Evolutionary conservation across 1,140 invertebrate genomes (phyloP).

Genomic region (Drosophila pallidifrons): DNA sequence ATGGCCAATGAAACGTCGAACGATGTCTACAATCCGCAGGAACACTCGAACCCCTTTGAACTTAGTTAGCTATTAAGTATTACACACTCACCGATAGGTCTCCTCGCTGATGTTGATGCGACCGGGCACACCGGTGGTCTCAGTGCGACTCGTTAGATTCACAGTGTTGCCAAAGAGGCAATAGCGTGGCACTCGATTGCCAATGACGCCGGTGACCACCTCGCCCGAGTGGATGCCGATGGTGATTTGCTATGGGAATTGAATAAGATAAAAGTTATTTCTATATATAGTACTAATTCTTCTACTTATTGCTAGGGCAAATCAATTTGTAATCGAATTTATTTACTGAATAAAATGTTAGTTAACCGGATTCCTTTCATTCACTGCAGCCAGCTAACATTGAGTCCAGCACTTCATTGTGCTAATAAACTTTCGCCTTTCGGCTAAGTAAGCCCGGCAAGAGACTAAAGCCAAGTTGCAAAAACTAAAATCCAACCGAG

Average conservation of each 20-base stretch:
- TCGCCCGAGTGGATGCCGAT: constrained; percentile 98
- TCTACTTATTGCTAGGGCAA: background rate
- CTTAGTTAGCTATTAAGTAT: constrained; percentile 35
- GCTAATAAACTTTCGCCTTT: constrained; percentile 69
- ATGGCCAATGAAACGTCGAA: constrained; percentile 25
- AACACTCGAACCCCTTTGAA: constrained; percentile 24
- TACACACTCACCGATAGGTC: constrained; percentile 92
- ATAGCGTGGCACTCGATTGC: constrained; percentile 98
- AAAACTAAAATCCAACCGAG: constrained; percentile 42
- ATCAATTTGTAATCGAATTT: constrained; percentile 9
- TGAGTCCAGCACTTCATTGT: constrained; percentile 65
- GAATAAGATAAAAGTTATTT: constrained; percentile 13
- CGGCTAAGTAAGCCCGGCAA: constrained; percentile 10
- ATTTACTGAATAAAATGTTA: constrained; percentile 26
- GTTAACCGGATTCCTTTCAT: background rate
- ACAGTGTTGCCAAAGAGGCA: constrained; percentile 99
- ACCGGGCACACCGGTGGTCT: constrained; percentile 96
- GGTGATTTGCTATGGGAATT: constrained; percentile 91
- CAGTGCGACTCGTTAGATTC: constrained; percentile 97
- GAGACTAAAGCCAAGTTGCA: constrained; percentile 52
- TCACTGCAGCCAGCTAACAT: constrained; percentile 34
- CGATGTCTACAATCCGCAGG: background rate
- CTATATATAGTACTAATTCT: background rate
- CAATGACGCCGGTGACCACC: constrained; percentile 98
- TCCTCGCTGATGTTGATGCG: constrained; percentile 97